Base-by-base conservation (phyloP, 2,797 vertebrate genomes). In the Diceros bicornis region DNA sequence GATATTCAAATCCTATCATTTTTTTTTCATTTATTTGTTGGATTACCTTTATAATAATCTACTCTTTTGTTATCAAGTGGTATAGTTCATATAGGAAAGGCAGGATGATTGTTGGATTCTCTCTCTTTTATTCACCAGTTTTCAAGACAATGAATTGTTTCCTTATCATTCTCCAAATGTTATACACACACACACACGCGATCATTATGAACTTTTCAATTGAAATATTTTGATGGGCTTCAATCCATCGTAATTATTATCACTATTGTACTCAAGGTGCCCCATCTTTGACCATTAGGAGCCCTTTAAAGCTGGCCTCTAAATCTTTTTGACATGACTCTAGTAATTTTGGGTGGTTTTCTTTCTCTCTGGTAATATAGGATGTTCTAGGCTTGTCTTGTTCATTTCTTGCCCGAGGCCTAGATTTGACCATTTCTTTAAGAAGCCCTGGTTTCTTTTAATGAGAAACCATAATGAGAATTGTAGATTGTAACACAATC, bases 31-130 rank as follows among this genome's bases (percentile, higher is more conserved):
- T 55, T 86, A 21, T 32, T 89, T 89, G 29, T 34, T 89, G 13
- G 27, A 57, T 89, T 82, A 82, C 29, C 68, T 89, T 82, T 89
- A 81, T 89, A 94, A 62, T n/a, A 81, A 89, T 57, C 12, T 62
- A 64, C 14, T 94, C 59, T n/a, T 64, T 72, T 89, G 59, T 47
- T 52, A 66, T 34, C 85, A 89, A 57, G n/a, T 62, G 25, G 25
- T 52, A 20, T 14, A n/a, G 23, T 74, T 89, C 29, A 47, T 34
- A 47, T 8, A 82, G 27, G 85, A 81, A 94, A 72, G 14, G 75
- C 27, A 88, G 11, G 44, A 27, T 64, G 62, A 81, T n/a, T 64
- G 34, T 74, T 66, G 29, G 34, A 66, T 44, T 89, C 44, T 6
- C 34, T 74, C 21, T 47, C 47, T 82, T 52, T 62, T 62, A 41